phyloP scores from a whole-genome alignment of 2,888 invertebrate species.

The Drosophila macrothrix region DNA sequence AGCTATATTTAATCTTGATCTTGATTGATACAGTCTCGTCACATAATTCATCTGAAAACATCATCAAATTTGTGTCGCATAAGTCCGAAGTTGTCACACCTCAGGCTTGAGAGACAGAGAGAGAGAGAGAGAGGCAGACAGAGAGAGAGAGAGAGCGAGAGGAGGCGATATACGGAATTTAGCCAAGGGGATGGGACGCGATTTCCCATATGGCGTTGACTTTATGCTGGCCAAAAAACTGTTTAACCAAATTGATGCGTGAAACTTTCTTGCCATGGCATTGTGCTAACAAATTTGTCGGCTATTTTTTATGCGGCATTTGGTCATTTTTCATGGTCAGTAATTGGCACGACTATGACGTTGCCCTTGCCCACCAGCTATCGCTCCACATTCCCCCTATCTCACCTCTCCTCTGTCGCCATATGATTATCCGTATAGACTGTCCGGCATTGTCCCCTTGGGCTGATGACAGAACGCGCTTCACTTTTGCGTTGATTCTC shows the following conservation, averaged over 20 bases:
- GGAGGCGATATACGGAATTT: background rate
- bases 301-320: constrained; percentile 56
- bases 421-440: constrained; percentile 4
- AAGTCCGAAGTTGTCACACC: constrained; percentile 1
- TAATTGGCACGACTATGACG: constrained; percentile 54
- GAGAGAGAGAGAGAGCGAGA: background rate
- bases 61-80: constrained; percentile 8
- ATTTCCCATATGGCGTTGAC: constrained; percentile 25
- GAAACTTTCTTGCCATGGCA: constrained; percentile 39
- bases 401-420: background rate
- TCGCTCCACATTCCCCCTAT: background rate
- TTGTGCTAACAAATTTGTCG: constrained; percentile 30
- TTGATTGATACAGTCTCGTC: constrained; percentile 5
- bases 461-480: constrained; percentile 62
- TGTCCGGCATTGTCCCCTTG: constrained; percentile 57
- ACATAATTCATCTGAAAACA: constrained; percentile 4
- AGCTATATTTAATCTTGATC: background rate
- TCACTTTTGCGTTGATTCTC: constrained; percentile 30
- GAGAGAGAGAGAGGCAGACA: background rate
- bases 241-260: constrained; percentile 61
- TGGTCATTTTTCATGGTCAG: constrained; percentile 65
- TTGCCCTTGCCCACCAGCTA: constrained; percentile 8
- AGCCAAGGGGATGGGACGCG: no score
- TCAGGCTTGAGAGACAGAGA: background rate
- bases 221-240: constrained; percentile 21